phyloP scores from a whole-genome alignment of 2,797 vertebrate species.

The Discoglossus pictus region DNA sequence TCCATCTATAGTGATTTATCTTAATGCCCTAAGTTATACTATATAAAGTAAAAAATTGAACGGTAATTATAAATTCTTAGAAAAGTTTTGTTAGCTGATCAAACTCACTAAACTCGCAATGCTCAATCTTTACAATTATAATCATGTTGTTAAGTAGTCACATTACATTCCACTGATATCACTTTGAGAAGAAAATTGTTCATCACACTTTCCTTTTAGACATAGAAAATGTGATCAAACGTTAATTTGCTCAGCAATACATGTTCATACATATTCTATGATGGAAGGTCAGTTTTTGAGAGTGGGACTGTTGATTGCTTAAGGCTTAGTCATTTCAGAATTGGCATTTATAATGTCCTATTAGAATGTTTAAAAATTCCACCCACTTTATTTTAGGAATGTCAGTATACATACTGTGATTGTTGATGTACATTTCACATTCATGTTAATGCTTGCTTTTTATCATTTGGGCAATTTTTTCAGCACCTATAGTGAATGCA shows the following conservation, averaged over 20 bases:
- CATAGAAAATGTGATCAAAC: not conserved
- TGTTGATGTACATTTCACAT: conserved; percentile 26
- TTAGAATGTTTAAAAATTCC: conserved; percentile 13
- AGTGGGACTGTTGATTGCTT: conserved; percentile 29
- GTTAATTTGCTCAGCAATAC: conserved; percentile 35
- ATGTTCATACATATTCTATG: conserved; percentile 28
- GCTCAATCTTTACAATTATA: too few relatives aligned
- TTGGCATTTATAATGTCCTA: conserved; percentile 25
- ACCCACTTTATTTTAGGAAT: conserved; percentile 17
- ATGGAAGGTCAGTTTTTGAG: conserved; percentile 40
- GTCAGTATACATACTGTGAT: not conserved
- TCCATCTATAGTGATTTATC: too few relatives aligned
- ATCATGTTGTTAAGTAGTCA: conserved; percentile 28
- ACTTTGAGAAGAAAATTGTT: conserved; percentile 33
- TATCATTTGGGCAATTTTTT: conserved; percentile 10
- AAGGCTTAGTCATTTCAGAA: conserved; percentile 20
- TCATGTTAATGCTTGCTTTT: conserved; percentile 32
- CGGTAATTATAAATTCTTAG: too few relatives aligned
- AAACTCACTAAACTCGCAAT: too few relatives aligned
- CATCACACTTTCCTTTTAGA: conserved; percentile 20
- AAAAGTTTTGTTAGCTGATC: too few relatives aligned
- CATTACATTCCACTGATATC: conserved; percentile 28
- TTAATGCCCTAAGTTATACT: too few relatives aligned
- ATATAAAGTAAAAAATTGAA: too few relatives aligned
- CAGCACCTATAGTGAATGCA: not conserved